phyloP scores from a whole-genome alignment of 2,797 vertebrate genomes.

The Acrocephalus scirpaceus region DNA sequence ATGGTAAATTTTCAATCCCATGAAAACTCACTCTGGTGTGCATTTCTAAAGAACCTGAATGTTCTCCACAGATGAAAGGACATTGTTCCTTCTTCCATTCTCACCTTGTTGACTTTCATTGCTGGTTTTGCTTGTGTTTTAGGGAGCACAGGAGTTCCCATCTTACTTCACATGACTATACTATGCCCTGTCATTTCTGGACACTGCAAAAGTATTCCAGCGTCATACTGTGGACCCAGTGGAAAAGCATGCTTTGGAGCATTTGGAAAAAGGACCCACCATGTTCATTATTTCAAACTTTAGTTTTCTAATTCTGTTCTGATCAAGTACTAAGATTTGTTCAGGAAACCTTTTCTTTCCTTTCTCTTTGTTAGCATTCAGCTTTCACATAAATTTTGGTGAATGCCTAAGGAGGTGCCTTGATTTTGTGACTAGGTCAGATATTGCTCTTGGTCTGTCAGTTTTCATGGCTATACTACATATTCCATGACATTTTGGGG shows the following conservation, averaged over 20 bases:
- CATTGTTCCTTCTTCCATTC: not conserved
- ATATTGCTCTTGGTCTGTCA: not conserved
- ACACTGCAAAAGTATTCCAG: not conserved
- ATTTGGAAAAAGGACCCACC: accelerated
- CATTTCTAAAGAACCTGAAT: not conserved
- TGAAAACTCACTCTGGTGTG: not conserved
- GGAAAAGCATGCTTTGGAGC: not conserved
- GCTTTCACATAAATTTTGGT: not conserved
- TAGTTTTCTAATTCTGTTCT: not conserved
- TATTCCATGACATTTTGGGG: not conserved
- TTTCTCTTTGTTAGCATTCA: not conserved
- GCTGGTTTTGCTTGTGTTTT: not conserved
- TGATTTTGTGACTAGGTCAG: not conserved
- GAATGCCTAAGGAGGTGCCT: not conserved
- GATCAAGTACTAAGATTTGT: not conserved
- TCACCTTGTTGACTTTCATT: not conserved
- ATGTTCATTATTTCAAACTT: not conserved
- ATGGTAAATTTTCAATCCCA: not conserved
- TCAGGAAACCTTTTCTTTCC: not conserved
- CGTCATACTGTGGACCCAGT: not conserved
- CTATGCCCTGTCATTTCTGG: not conserved
- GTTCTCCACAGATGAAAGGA: not conserved
- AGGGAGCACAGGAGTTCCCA: not conserved
- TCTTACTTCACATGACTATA: not conserved
- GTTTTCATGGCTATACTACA: too few relatives aligned